Conservation (phyloP, 2,113 vertebrate genomes). For the Dolichallabes microphthalmus region DNA sequence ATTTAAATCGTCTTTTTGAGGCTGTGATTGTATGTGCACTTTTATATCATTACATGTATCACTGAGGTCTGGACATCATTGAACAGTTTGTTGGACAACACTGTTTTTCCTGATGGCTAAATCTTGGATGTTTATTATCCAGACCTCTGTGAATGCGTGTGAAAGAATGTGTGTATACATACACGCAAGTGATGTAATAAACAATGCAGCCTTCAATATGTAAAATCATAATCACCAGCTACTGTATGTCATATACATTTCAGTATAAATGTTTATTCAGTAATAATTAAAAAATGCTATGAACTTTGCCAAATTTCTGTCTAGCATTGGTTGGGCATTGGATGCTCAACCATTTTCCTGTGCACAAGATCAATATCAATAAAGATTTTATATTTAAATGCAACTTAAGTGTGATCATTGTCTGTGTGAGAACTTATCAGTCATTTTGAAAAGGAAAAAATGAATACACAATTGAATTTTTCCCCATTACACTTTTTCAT, state of each 20-base stretch:
- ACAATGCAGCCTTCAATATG: constrained; percentile 1
- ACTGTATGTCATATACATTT: constrained; percentile 2
- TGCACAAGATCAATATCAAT: constrained; percentile 45
- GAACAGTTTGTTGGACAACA: neutral
- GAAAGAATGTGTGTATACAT: neutral
- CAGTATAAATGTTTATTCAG: neutral
- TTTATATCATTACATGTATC: neutral
- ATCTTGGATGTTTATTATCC: neutral
- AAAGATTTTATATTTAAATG: constrained; percentile 52
- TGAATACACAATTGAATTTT: neutral
- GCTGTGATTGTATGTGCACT: neutral
- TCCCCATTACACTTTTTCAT: neutral
- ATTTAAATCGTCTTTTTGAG: neutral
- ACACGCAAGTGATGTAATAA: neutral
- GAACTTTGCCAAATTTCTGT: constrained; percentile 40
- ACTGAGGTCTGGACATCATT: neutral
- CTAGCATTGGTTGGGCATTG: neutral
- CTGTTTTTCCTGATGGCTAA: neutral
- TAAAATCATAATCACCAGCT: neutral
- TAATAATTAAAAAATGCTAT: neutral
- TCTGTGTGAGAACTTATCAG: neutral
- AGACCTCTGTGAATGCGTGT: neutral
- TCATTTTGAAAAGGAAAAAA: neutral
- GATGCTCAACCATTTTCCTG: constrained; percentile 40
- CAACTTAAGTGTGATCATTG: neutral